Evolutionary conservation across 2,888 invertebrate genomes (phyloP), one percentile per base, ranked within the genome.

Genomic region (Yponomeuta malinellus): DNA sequence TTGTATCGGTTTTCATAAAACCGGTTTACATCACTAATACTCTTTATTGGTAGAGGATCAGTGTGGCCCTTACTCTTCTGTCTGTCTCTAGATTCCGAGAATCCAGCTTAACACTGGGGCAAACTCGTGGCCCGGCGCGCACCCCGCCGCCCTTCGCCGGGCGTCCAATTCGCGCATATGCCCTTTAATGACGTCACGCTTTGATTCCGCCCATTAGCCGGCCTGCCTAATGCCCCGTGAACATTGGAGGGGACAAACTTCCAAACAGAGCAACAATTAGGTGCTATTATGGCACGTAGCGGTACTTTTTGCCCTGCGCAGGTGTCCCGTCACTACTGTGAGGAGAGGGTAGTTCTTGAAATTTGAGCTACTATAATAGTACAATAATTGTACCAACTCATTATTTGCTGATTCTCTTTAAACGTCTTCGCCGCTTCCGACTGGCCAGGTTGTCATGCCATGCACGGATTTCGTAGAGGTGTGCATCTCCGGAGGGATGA

Each of bases 151-250:
- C 52, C 52, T 69, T 69, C 37, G n/a, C 23, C 29, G 48, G 71
- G 65, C 66, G 67, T 48, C 29, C 66, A 59, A n/a, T 68, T 33
- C 68, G 48, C 70, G 69, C 85, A 84, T 83, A 84, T 84, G 85
- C 77, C 78, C 73, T 77, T 72, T 79, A 80, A 85, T 82, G 83
- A 79, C 80, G 79, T 80, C 81, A 82, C 80, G 77, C 76, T 75
- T 76, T 74, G 76, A 78, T 78, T 76, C 76, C 73, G 72, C 37
- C 74, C 74, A 75, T 77, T 76, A 75, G 73, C 73, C 73, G 73
- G 77, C 75, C 76, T 73, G 72, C 67, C 75, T 76, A 76, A 76
- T 78, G 73, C 74, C 77, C 77, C 80, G 78, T 82, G 79, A 79
- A 82, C 79, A 79, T 80, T 76, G 78, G 74, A 81, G 77, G 80